Evolutionary conservation across 2,797 vertebrate species (phyloP), one percentile per base, ranked within the genome.

Genomic region (Danio aesculapii): DNA sequence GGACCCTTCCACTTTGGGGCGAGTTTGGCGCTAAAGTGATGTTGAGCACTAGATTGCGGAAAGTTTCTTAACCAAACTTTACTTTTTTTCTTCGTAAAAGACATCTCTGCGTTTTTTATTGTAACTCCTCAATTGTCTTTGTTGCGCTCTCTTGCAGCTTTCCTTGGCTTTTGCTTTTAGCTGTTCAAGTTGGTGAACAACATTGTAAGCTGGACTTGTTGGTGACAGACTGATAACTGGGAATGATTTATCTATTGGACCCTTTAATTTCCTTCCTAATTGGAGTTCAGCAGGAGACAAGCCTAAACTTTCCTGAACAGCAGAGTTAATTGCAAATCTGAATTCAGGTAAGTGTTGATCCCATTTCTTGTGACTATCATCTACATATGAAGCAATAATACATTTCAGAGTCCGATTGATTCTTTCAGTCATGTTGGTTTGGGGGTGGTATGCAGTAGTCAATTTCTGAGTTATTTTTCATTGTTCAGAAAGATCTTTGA

Each of bases 111-210:
- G 14, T 6, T 75, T 1, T 50, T 75, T 75, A 9, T 75, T 75
- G 16, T 75, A 75, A 6, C 63, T 75, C 4, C 73, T 50, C 0
- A 11, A 13, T 50, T 75, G n/a, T n/a, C n/a, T n/a, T n/a, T n/a
- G n/a, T n/a, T n/a, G n/a, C n/a, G n/a, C n/a, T n/a, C n/a, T n/a
- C n/a, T n/a, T n/a, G n/a, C n/a, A n/a, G n/a, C n/a, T n/a, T n/a
- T n/a, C n/a, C n/a, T n/a, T n/a, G n/a, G n/a, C n/a, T n/a, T n/a
- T n/a, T n/a, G n/a, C n/a, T n/a, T n/a, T n/a, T n/a, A n/a, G n/a
- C n/a, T n/a, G n/a, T n/a, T n/a, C n/a, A n/a, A n/a, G n/a, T n/a
- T n/a, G n/a, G n/a, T n/a, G n/a, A n/a, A n/a, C n/a, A 14, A 16
- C 6, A 43, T 21, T 19, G 5, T 59, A 21, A 6, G 9, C 57